Conservation (phyloP, 2,888 invertebrate species). For the Entomobrya multifasciata region DNA sequence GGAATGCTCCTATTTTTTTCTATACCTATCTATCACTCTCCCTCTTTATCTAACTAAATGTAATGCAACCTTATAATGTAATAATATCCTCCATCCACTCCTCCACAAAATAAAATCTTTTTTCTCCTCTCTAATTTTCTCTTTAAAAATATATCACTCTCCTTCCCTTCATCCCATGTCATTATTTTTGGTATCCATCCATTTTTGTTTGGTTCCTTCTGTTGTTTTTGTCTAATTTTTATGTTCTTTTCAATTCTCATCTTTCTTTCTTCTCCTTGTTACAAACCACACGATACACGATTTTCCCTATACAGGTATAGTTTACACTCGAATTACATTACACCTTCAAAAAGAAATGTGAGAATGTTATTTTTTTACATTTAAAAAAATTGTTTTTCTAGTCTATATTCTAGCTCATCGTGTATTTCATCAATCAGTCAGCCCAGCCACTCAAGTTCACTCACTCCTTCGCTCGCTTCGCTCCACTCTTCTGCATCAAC, state of each 20-base stretch:
- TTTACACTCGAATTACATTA: too few species aligned
- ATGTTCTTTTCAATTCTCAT: not conserved
- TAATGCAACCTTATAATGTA: slow-evolving; percentile 10
- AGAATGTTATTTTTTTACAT: too few species aligned
- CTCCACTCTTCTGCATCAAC: slow-evolving; percentile 30
- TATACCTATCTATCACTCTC: not conserved
- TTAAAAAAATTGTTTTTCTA: too few species aligned
- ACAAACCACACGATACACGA: not conserved
- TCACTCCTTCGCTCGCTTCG: slow-evolving; percentile 40
- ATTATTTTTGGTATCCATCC: not conserved
- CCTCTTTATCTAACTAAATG: too few species aligned
- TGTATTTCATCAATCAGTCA: slow-evolving; percentile 55
- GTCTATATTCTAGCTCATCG: slow-evolving; percentile 3
- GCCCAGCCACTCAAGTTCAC: slow-evolving; percentile 57
- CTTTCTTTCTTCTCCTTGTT: not conserved
- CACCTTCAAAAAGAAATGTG: too few species aligned
- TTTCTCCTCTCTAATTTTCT: slow-evolving; percentile 5
- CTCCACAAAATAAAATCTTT: too few species aligned
- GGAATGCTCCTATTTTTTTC: not conserved
- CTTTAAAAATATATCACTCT: slow-evolving; percentile 33
- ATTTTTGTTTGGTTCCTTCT: not conserved
- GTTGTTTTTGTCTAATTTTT: not conserved
- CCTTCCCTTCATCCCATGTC: slow-evolving; percentile 1
- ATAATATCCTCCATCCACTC: slow-evolving; percentile 5
- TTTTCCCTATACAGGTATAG: not conserved